A percentile compares a stretch with the other conserved stretches of the same genome.
Conservation (phyloP, 2,888 invertebrate genomes). For the Gastrophysa polygoni region DNA sequence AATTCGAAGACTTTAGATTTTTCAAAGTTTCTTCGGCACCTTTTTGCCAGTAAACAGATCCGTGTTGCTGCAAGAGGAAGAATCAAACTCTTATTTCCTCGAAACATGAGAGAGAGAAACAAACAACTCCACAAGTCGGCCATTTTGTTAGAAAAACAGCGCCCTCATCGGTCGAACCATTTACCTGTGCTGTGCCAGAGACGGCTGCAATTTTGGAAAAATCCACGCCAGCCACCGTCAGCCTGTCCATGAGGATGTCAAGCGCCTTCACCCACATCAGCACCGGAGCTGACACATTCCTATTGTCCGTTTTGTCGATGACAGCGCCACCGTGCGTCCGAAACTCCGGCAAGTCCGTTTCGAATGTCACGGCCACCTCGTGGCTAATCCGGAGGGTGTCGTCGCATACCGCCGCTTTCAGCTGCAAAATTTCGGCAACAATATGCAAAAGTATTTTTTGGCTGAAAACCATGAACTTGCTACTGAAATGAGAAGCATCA, state of each 20-base stretch:
- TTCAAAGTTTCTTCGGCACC: constrained; percentile 71
- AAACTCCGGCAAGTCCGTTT: constrained; percentile 92
- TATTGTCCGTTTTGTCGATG: constrained; percentile 59
- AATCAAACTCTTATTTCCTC: no score
- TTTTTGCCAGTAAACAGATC: constrained; percentile 92
- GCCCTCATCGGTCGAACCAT: no score
- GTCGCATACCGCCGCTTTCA: constrained; percentile 87
- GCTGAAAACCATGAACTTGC: no score
- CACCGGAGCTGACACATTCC: constrained; percentile 77
- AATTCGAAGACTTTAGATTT: constrained; percentile 73
- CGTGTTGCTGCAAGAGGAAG: constrained; percentile 90
- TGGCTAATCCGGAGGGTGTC: constrained; percentile 74
- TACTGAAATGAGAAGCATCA: no score
- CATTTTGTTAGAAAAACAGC: no score
- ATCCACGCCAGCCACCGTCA: constrained; percentile 82
- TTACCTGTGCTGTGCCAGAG: constrained; percentile 91
- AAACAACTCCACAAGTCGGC: not conserved
- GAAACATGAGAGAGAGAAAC: not conserved
- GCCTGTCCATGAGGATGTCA: constrained; percentile 86
- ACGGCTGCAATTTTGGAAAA: constrained; percentile 82
- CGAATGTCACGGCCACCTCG: constrained; percentile 86
- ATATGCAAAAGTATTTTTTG: no score
- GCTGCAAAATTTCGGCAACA: constrained; percentile 72
- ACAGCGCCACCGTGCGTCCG: constrained; percentile 70
- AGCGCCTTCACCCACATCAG: constrained; percentile 96